Percentiles rank a stretch among this genome's conserved stretches.
Evolutionary conservation across 2,797 vertebrate genomes (phyloP).

Genomic region (Acridotheres tristis): DNA sequence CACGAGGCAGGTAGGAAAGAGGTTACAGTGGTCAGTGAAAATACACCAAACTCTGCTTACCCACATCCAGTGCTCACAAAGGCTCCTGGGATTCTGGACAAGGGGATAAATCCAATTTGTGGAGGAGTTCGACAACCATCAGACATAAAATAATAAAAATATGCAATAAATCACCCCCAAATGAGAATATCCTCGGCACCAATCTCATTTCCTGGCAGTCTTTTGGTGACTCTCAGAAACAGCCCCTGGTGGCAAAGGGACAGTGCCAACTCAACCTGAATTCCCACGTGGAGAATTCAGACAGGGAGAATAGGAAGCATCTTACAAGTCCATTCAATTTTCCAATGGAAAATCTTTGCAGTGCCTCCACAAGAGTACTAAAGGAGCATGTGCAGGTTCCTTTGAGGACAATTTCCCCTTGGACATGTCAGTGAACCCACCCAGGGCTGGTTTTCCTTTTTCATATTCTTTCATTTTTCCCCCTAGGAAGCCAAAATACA

Average conservation of each 20-base stretch:
- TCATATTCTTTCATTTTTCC: neutral
- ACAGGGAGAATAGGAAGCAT: neutral
- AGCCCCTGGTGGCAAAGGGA: neutral
- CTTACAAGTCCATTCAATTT: neutral
- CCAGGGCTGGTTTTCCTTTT: neutral
- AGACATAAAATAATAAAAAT: neutral
- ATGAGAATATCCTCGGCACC: neutral
- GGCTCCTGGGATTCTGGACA: neutral
- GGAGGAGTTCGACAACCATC: neutral
- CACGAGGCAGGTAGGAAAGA: neutral
- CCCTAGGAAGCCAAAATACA: neutral
- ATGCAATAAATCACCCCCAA: neutral
- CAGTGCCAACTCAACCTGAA: neutral
- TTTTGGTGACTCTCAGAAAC: neutral
- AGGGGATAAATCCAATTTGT: neutral
- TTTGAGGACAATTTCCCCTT: neutral
- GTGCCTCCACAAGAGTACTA: fast-evolving
- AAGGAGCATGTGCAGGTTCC: fast-evolving
- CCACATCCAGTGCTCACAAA: neutral
- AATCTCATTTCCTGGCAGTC: neutral
- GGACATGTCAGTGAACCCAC: neutral
- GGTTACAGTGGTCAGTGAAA: neutral
- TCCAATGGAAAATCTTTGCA: neutral
- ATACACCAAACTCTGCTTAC: fast-evolving
- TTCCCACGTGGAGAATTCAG: neutral